Base-by-base conservation (phyloP, 1,140 invertebrate species). In the Marisa cornuarietis region DNA sequence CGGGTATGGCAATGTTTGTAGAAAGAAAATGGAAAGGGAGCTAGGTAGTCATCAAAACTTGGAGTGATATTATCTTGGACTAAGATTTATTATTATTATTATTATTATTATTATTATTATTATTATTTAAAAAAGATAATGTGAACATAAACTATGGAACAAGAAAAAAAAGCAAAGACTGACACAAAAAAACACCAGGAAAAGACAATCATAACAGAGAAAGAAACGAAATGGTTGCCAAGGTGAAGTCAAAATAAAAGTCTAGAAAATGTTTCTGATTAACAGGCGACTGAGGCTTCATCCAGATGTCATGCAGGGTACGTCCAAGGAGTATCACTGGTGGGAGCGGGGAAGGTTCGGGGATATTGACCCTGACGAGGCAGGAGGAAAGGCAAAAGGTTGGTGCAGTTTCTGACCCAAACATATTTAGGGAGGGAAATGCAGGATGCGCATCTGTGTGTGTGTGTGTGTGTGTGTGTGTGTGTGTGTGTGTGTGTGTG, bases 281-380 rank as follows among this genome's bases (percentile, higher is more conserved):
- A 10, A 52, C 76, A 77, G 76, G 51, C 62, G 76, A 11, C 14
- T 77, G 10, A 63, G 51, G 5, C 54, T 52, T n/a, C 76, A 77
- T n/a, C 76, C 76, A n/a, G 63, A 77, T 7, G 65, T 77, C 63
- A 49, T 77, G 18, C 14, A 54, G 20, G 76, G 76, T n/a, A 77
- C 63, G 13, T 11, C 26, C 22, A 77, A 77, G 42, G 76, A 77
- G 63, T 77, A 77, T 51, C 76, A 77, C 63, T 77, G 76, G 76
- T 88, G 87, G 87, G 85, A 84, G 11, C 80, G 86, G 76, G 84
- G 80, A 68, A 79, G 87, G 66, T 86, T 82, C 63, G 84, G 83
- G 9, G 6, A 16, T 31, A 26, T 18, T 51, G 58, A 63, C 58
- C 42, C 24, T 20, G 71, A 73, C 51, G 16, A 52, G 51, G 24